Evolutionary conservation across 2,888 invertebrate species (phyloP).

Genomic region (Spilarctia lutea): DNA sequence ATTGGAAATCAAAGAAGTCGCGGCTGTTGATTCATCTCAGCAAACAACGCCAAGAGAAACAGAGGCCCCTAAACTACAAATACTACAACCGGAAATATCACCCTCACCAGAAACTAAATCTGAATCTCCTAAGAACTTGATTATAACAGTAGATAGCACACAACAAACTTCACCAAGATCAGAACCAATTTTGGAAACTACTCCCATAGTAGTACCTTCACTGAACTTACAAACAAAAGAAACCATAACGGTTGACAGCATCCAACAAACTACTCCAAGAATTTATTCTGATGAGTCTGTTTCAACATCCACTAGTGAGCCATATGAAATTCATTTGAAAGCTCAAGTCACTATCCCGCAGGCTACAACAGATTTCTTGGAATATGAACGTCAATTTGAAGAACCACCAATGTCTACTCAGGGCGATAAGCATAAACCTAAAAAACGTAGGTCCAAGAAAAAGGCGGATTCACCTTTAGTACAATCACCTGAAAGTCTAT

Average conservation of each 20-base stretch:
- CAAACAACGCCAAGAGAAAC: constrained; percentile 64
- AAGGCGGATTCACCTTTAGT: constrained; percentile 71
- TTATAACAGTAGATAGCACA: constrained; percentile 60
- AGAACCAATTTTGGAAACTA: constrained; percentile 41
- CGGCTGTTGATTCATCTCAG: constrained; percentile 60
- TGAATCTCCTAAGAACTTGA: constrained; percentile 39
- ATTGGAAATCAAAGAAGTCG: constrained; percentile 52
- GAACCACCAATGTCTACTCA: constrained; percentile 66
- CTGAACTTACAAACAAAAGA: constrained; percentile 58
- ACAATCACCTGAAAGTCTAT: constrained; percentile 80
- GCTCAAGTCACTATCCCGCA: constrained; percentile 86
- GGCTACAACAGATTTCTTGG: constrained; percentile 72
- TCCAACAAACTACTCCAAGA: constrained; percentile 84
- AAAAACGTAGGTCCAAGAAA: constrained; percentile 76
- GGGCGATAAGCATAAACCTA: constrained; percentile 75
- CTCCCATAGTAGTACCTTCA: constrained; percentile 32
- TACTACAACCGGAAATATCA: constrained; percentile 10
- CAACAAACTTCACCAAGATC: constrained; percentile 87
- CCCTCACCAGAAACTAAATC: constrained; percentile 24
- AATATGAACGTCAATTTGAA: constrained; percentile 72
- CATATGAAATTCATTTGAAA: constrained; percentile 87
- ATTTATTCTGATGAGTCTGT: constrained; percentile 82
- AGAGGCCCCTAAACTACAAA: constrained; percentile 27
- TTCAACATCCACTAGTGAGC: constrained; percentile 84
- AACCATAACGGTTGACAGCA: constrained; percentile 60